phyloP scores from a whole-genome alignment of 37 sponge, comb jelly and placozoan species.

The Cliona cf. orientalis region DNA sequence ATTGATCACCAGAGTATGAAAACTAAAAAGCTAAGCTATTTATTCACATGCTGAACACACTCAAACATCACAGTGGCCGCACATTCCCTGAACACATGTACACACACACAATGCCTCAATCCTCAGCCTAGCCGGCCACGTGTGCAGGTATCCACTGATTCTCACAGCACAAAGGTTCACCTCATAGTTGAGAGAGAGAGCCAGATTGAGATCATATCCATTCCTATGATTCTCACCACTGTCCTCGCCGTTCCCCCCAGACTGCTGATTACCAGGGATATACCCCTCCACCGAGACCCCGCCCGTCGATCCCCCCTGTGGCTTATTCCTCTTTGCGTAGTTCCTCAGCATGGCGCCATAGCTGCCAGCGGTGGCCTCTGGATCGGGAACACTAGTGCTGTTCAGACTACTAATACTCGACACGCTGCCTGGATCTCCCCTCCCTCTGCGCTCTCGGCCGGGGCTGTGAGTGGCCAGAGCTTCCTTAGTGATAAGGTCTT shows the following conservation, averaged over 20 bases:
- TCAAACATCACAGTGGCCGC: too few species aligned
- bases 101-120: too few species aligned
- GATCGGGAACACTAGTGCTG: not conserved
- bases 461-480: not conserved
- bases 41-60: too few species aligned
- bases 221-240: not conserved
- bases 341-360: conserved; percentile 34
- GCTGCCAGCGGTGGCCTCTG: conserved; percentile 13
- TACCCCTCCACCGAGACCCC: not conserved
- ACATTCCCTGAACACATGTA: too few species aligned
- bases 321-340: conserved; percentile 12
- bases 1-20: too few species aligned
- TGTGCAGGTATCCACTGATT: too few species aligned
- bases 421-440: too few species aligned
- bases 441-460: not conserved
- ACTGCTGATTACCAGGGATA: not conserved
- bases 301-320: not conserved
- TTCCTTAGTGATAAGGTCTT: conserved; percentile 26
- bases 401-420: not conserved
- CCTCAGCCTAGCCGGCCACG: too few species aligned
- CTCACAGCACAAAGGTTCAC: too few species aligned
- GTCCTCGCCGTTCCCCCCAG: not conserved
- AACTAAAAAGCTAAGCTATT: too few species aligned
- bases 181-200: conserved; percentile 49
- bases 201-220: not conserved